A percentile compares a stretch with the other conserved stretches of the same genome.
These are phyloP conservation scores for Nematopogon swammerdamellus DNA, from an alignment of 2,888 invertebrate species.

Conservation along the genomic window DNA sequence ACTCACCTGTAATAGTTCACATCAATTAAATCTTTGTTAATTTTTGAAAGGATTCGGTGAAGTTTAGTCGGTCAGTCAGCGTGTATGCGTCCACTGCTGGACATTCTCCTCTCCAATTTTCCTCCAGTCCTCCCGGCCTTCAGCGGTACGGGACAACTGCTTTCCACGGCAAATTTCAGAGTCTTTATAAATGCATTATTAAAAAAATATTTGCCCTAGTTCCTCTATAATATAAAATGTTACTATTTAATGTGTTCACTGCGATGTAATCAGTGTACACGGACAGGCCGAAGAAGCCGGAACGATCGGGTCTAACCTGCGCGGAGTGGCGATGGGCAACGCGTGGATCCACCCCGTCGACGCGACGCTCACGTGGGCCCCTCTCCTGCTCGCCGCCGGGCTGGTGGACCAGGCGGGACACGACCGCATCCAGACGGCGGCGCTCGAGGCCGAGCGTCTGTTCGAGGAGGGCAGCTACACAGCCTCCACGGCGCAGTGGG, in stretches of 20 bases:
- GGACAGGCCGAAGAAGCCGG: slow-evolving; percentile 60
- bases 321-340: slow-evolving; percentile 81
- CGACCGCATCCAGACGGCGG: slow-evolving; percentile 53
- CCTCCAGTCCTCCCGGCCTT: no score
- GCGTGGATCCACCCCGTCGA: slow-evolving; percentile 90
- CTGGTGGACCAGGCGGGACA: slow-evolving; percentile 68
- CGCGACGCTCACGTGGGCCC: slow-evolving; percentile 80
- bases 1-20: no score
- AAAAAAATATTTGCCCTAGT: no score
- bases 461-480: slow-evolving; percentile 56
- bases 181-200: no score
- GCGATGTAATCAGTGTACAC: no score
- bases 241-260: background rate
- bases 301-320: slow-evolving; percentile 64
- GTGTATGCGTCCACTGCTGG: no score
- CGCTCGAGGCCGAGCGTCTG: slow-evolving; percentile 51
- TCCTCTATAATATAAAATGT: background rate
- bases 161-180: no score
- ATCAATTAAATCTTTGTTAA: no score
- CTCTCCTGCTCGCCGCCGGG: slow-evolving; percentile 69
- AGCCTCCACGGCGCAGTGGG: slow-evolving; percentile 64
- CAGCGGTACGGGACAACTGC: no score
- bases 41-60: no score
- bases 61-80: no score
- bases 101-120: no score